A percentile compares a stretch with the other conserved stretches of the same genome.
These are phyloP conservation scores for Muscicapa comitata DNA, from an alignment of 2,797 vertebrate genomes.

Conservation along the genomic window DNA sequence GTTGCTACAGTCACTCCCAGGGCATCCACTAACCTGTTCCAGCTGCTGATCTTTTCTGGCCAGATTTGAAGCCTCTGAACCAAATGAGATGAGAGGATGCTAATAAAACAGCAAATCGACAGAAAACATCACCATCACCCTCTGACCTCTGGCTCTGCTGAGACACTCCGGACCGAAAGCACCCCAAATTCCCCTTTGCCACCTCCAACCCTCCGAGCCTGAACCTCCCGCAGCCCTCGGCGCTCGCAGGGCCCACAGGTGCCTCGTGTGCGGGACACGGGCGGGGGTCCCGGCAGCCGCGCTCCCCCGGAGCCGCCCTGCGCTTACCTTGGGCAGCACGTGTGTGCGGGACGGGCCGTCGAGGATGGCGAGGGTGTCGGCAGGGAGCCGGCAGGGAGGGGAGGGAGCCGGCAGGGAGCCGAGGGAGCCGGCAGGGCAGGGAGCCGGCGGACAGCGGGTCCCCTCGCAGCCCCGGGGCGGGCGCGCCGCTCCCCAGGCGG, in stretches of 20 bases:
- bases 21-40: not conserved
- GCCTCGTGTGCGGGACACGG: fast-evolving
- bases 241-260: fast-evolving
- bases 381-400: not conserved
- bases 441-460: not conserved
- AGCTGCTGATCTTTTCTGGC: not conserved
- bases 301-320: not conserved
- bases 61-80: not conserved
- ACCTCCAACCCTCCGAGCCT: not conserved
- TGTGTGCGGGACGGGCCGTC: not conserved
- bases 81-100: not conserved
- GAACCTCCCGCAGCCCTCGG: fast-evolving
- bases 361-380: not conserved
- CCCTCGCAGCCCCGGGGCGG: not conserved
- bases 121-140: not conserved
- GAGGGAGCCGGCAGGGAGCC: too few relatives aligned
- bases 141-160: not conserved
- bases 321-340: constrained; percentile 25
- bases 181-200: not conserved
- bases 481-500: not conserved
- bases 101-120: not conserved
- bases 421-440: not conserved
- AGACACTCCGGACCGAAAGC: fast-evolving
- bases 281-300: fast-evolving
- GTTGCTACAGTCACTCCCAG: not conserved